These are phyloP conservation scores for Eumacrocentrus americanus DNA, from an alignment of 2,888 invertebrate genomes.

Conservation along the genomic window DNA sequence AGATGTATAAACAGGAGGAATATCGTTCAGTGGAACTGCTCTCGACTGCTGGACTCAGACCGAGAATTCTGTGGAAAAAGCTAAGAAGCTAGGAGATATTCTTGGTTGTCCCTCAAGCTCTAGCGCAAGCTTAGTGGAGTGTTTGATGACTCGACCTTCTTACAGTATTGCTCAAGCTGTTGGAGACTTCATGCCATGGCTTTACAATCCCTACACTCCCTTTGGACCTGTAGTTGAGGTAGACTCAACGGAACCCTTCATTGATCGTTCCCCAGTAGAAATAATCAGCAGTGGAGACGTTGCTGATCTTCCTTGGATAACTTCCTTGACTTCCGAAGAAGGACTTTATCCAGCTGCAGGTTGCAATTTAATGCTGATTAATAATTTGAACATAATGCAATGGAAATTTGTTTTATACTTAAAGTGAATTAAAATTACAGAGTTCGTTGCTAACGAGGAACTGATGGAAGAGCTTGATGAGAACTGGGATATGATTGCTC, in stretches of 20 bases:
- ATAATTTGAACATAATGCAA: constrained; percentile 35
- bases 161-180: constrained; percentile 66
- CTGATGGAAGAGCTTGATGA: constrained; percentile 63
- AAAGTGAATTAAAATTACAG: constrained; percentile 38
- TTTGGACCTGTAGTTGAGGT: constrained; percentile 75
- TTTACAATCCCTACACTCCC: constrained; percentile 72
- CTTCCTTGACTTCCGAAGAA: constrained; percentile 71
- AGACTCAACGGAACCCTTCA: constrained; percentile 66
- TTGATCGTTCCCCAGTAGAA: constrained; percentile 69
- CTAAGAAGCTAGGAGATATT: constrained; percentile 65
- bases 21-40: constrained; percentile 72
- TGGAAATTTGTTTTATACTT: not conserved
- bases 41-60: constrained; percentile 67
- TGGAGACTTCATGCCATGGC: constrained; percentile 66
- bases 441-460: constrained; percentile 57
- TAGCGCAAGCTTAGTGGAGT: constrained; percentile 66
- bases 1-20: constrained; percentile 59
- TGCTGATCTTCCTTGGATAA: constrained; percentile 71
- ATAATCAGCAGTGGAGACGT: constrained; percentile 67
- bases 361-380: constrained; percentile 44
- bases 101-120: constrained; percentile 68
- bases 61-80: constrained; percentile 64
- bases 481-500: constrained; percentile 67
- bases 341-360: constrained; percentile 74
- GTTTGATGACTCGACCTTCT: constrained; percentile 68